Conservation (phyloP, 92 coral and sea anemone genomes). For the Parazoanthus swiftii region DNA sequence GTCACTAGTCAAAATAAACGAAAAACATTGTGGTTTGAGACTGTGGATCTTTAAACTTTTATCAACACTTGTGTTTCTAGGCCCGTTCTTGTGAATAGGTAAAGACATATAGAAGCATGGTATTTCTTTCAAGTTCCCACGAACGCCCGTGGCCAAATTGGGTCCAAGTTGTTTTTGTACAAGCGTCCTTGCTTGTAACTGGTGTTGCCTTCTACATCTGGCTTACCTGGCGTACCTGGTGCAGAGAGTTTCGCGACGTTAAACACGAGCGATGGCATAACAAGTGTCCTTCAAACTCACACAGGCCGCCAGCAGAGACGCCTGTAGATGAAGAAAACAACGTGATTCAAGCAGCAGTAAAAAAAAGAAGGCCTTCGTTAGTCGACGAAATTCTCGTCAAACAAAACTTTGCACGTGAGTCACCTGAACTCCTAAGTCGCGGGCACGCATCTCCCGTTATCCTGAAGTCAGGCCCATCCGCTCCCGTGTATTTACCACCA, state of each 20-base stretch:
- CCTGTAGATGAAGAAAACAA: background rate
- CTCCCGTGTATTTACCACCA: background rate
- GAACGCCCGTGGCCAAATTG: background rate
- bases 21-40: too few relatives aligned
- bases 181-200: background rate
- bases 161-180: background rate
- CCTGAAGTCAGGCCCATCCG: background rate
- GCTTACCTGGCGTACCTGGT: background rate
- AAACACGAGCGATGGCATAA: background rate
- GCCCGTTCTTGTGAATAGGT: too few relatives aligned
- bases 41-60: too few relatives aligned
- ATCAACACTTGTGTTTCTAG: too few relatives aligned
- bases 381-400: background rate
- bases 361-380: background rate
- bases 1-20: too few relatives aligned
- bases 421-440: background rate
- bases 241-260: background rate
- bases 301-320: background rate
- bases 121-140: background rate
- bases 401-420: background rate
- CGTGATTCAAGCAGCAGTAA: background rate
- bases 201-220: too few relatives aligned
- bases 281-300: slow-evolving; percentile 6
- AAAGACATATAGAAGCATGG: background rate
- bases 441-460: slow-evolving; percentile 2